phyloP scores from a whole-genome alignment of 2,888 invertebrate species.

The Neoscelio sp. region DNA sequence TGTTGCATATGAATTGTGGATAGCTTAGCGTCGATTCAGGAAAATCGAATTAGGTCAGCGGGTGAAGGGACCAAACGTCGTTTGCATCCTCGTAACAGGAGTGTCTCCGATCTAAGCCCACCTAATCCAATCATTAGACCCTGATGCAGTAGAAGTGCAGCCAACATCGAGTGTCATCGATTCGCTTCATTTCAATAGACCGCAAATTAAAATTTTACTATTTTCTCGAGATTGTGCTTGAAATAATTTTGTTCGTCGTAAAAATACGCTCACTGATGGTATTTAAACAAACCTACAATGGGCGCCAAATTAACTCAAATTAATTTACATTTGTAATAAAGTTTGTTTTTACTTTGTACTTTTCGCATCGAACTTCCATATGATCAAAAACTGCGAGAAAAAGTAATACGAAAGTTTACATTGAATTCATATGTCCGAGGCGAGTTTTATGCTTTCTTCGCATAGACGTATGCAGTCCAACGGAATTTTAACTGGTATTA shows the following conservation, averaged over 20 bases:
- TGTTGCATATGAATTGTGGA: slow-evolving; percentile 57
- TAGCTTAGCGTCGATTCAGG: slow-evolving; percentile 59
- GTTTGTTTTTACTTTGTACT: neutral
- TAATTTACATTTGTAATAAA: neutral
- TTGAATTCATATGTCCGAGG: slow-evolving; percentile 25
- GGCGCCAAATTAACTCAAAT: too few relatives aligned
- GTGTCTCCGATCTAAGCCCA: slow-evolving; percentile 50
- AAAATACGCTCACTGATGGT: too few relatives aligned
- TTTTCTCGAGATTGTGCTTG: too few relatives aligned
- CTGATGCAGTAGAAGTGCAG: slow-evolving; percentile 8
- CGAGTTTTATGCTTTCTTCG: slow-evolving; percentile 14
- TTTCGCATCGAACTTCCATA: slow-evolving; percentile 2
- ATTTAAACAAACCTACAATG: too few relatives aligned
- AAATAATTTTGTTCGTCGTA: too few relatives aligned
- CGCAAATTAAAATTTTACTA: slow-evolving; percentile 51
- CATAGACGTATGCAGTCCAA: too few relatives aligned
- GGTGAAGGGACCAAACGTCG: slow-evolving; percentile 44
- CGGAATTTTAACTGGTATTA: slow-evolving; percentile 26
- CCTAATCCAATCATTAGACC: slow-evolving; percentile 62
- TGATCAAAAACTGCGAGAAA: slow-evolving; percentile 1
- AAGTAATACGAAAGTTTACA: slow-evolving; percentile 42
- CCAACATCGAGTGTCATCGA: slow-evolving; percentile 36
- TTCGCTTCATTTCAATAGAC: slow-evolving; percentile 82
- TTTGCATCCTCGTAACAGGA: slow-evolving; percentile 53
- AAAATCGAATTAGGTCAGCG: slow-evolving; percentile 65